Evolutionary conservation across 2,888 invertebrate genomes (phyloP).

Genomic region (Malacosoma neustria): DNA sequence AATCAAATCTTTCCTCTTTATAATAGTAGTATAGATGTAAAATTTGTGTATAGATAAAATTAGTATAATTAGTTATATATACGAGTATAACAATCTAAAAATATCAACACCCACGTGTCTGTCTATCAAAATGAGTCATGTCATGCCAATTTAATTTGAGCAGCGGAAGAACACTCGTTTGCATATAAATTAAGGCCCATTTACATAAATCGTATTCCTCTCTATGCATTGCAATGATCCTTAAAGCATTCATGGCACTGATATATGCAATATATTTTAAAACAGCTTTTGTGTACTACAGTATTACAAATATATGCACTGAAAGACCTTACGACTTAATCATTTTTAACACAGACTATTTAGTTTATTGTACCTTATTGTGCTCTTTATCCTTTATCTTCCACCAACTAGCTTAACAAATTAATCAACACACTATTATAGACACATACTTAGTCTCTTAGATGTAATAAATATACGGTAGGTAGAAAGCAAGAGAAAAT

Average conservation of each 20-base stretch:
- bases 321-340: conserved; percentile 1
- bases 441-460: too few relatives aligned
- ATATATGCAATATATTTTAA: conserved; percentile 41
- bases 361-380: too few relatives aligned
- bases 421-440: too few relatives aligned
- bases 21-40: too few relatives aligned
- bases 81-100: too few relatives aligned
- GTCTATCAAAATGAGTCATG: conserved; percentile 20
- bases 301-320: conserved; percentile 38
- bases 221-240: conserved; percentile 19
- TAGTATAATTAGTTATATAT: too few relatives aligned
- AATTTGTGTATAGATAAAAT: too few relatives aligned
- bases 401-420: too few relatives aligned
- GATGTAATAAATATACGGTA: too few relatives aligned
- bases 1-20: too few relatives aligned
- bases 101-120: conserved; percentile 5
- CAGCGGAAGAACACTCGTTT: conserved; percentile 25
- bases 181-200: conserved; percentile 28
- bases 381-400: too few relatives aligned
- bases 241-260: conserved; percentile 38
- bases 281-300: conserved; percentile 46
- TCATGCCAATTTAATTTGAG: conserved; percentile 32
- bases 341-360: background rate
- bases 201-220: conserved; percentile 18
- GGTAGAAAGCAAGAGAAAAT: too few relatives aligned